Evolutionary conservation across 2,797 vertebrate genomes (phyloP).

Genomic region (Enteromius paludinosus): DNA sequence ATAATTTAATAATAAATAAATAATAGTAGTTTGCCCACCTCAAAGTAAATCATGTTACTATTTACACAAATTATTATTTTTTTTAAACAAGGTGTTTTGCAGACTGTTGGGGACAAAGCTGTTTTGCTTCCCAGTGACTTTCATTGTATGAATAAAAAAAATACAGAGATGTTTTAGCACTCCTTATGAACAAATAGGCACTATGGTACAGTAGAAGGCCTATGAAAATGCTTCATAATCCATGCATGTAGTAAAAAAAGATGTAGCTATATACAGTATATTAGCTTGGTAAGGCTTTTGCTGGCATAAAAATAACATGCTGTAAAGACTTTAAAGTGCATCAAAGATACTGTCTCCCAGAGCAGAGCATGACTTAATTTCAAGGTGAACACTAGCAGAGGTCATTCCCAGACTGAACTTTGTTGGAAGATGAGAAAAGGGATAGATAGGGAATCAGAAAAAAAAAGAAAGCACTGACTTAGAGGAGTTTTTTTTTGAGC

Average conservation of each 20-base stretch:
- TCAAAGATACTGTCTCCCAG: neutral
- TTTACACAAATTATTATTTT: too few species aligned
- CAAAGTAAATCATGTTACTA: too few species aligned
- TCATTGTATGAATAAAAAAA: too few species aligned
- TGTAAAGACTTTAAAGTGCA: slow-evolving; percentile 4
- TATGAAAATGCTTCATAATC: neutral
- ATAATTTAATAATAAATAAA: too few species aligned
- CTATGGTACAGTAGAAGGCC: neutral
- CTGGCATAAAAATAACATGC: neutral
- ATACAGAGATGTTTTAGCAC: neutral
- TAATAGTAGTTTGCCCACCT: too few species aligned
- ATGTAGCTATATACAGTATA: neutral
- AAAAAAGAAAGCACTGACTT: slow-evolving; percentile 65
- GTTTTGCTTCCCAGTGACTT: too few species aligned
- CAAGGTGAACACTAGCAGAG: slow-evolving; percentile 9
- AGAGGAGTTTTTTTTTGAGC: slow-evolving; percentile 73
- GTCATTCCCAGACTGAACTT: slow-evolving; percentile 4
- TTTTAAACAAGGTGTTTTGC: too few species aligned
- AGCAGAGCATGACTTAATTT: slow-evolving; percentile 16
- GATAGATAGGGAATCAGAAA: slow-evolving; percentile 48
- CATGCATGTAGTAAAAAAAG: neutral
- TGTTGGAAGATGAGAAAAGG: slow-evolving; percentile 26
- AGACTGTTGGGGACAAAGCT: too few species aligned
- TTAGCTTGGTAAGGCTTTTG: neutral
- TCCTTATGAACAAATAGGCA: slow-evolving; percentile 5